phyloP scores from a whole-genome alignment of 1,140 invertebrate species.

The Micrasema minimum region DNA sequence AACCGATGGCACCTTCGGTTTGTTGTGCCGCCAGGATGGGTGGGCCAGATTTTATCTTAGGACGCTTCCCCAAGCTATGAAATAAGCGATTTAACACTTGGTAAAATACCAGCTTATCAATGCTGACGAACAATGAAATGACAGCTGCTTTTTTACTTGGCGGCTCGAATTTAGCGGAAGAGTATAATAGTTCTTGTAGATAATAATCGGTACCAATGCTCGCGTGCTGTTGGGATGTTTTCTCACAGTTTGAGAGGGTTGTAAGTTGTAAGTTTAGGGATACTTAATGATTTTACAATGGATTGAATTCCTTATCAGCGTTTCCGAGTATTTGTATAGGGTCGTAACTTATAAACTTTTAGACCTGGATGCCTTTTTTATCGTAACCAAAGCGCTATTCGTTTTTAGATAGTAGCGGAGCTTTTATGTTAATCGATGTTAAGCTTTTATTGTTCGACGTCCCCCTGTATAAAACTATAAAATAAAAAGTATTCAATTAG shows the following conservation, averaged over 20 bases:
- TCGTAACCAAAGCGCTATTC: background rate
- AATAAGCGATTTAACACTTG: constrained; percentile 6
- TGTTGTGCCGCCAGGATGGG: constrained; percentile 37
- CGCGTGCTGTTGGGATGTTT: constrained; percentile 35
- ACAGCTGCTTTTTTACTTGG: constrained; percentile 4
- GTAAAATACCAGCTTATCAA: constrained; percentile 2
- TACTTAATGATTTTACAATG: constrained; percentile 34
- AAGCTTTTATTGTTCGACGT: too few species aligned
- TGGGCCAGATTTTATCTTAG: constrained; percentile 31
- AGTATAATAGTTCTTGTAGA: constrained; percentile 1
- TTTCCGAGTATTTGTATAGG: constrained; percentile 17
- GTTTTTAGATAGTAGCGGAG: too few species aligned
- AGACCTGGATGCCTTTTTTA: background rate
- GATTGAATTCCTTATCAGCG: constrained; percentile 30
- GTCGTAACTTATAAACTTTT: constrained; percentile 19
- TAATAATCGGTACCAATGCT: constrained; percentile 11
- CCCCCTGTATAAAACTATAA: too few species aligned
- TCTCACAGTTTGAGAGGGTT: constrained; percentile 28
- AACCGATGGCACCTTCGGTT: constrained; percentile 6
- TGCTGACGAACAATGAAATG: background rate
- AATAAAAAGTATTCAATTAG: too few species aligned
- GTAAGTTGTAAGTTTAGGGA: constrained; percentile 26
- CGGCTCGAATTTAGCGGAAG: background rate
- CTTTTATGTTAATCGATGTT: too few species aligned
- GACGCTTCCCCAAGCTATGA: background rate